Base-by-base conservation (phyloP, 2,888 invertebrate species). In the Aphodius sticticus region DNA sequence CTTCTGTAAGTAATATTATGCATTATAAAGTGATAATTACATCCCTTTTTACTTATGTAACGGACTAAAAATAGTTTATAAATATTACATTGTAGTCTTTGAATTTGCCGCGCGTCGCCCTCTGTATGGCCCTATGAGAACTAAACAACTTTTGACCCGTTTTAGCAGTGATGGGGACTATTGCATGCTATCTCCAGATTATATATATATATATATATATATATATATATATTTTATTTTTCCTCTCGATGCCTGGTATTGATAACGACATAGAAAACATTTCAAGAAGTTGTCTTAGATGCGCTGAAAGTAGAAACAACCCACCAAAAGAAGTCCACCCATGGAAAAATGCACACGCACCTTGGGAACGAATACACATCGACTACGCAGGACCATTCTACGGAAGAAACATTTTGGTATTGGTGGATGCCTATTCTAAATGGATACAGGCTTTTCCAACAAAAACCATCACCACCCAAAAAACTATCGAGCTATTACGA, bases 231-330 rank as follows among this genome's bases (percentile, higher is more conserved):
- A n/a, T n/a, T n/a, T n/a, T n/a, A n/a, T n/a, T n/a, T n/a, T n/a
- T n/a, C n/a, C n/a, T n/a, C n/a, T n/a, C n/a, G 77, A 86, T 85
- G 84, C 82, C 80, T 35, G 78, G 76, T 36, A 80, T 84, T 15
- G 83, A 84, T 69, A 82, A 82, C 16, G 37, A 78, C 69, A 78
- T 75, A 16, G 78, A 78, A 35, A 15, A 82, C 82, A 76, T 83
- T 35, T 81, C 80, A 12, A 81, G 81, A 72, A 26, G 14, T 53
- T 70, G 82, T 38, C 78, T 75, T 7, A 37, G 70, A 37, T 83
- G 83, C 71, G 74, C 77, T 16, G 38, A 70, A 78, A 74, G 78
- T 16, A 81, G 77, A 82, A 82, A 76, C 80, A 83, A 77, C 82
- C 81, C 76, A 70, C 36, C 36, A 76, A 79, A 77, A 80, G 37